Percentiles rank a stretch among this genome's conserved stretches.
These are phyloP conservation scores for Hypanus sabinus DNA, from an alignment of 2,113 vertebrate genomes.

Conservation along the genomic window DNA sequence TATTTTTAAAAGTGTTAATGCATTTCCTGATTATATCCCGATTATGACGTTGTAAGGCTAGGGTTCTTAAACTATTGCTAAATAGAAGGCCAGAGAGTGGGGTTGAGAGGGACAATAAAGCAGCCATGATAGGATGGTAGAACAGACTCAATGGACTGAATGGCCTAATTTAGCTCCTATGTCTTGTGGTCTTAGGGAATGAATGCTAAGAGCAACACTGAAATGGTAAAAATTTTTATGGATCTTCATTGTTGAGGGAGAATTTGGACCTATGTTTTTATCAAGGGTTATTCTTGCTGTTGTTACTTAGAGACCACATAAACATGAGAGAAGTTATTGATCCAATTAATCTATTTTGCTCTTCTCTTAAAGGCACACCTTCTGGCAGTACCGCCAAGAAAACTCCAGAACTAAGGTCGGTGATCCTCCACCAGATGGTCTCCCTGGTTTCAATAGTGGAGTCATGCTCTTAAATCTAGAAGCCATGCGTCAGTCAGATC, in stretches of 20 bases:
- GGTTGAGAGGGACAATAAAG: too few species aligned
- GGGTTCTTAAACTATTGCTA: background rate
- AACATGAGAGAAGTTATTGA: background rate
- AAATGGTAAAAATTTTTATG: background rate
- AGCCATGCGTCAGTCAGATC: constrained; percentile 76
- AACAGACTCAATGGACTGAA: too few species aligned
- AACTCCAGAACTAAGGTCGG: constrained; percentile 80
- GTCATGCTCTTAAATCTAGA: constrained; percentile 84
- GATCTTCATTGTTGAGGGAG: background rate
- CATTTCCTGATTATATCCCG: background rate
- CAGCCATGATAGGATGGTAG: too few species aligned
- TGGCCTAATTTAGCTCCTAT: too few species aligned
- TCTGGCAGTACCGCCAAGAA: constrained; percentile 94
- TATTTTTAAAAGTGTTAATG: background rate
- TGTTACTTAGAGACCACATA: background rate
- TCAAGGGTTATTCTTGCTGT: background rate
- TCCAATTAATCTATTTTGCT: background rate
- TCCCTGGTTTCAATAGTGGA: constrained; percentile 91
- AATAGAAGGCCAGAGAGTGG: background rate
- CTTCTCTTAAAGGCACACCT: constrained; percentile 73
- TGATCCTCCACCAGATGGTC: constrained; percentile 75
- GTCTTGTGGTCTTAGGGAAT: background rate
- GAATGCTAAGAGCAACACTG: background rate
- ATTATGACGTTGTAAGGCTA: background rate
- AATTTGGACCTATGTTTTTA: background rate